These are phyloP conservation scores for Sphaerodactylus townsendi DNA, from an alignment of 2,113 vertebrate genomes.

Conservation along the genomic window DNA sequence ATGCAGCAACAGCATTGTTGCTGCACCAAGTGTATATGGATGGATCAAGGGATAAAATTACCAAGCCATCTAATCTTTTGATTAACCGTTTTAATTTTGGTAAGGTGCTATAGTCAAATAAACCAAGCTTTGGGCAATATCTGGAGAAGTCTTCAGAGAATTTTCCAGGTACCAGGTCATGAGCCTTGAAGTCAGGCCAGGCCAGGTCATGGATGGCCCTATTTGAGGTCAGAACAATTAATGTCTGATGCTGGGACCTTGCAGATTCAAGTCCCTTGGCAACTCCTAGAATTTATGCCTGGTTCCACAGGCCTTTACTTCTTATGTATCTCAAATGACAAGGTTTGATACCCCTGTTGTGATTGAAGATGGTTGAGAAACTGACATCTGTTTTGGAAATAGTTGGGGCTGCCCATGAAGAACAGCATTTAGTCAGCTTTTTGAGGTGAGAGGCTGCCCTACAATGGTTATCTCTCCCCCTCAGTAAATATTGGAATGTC, in stretches of 20 bases:
- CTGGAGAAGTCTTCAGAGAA: not conserved
- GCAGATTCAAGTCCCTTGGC: not conserved
- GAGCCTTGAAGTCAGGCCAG: not conserved
- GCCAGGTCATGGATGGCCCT: not conserved
- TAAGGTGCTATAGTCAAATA: not conserved
- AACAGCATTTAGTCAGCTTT: too few species aligned
- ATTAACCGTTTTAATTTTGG: fast-evolving
- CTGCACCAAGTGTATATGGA: constrained; percentile 3
- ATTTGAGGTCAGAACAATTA: not conserved
- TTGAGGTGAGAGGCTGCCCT: too few species aligned
- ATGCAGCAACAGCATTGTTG: constrained; percentile 14
- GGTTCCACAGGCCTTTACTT: not conserved
- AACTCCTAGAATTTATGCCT: not conserved
- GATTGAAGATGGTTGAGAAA: too few species aligned
- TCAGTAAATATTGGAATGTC: too few species aligned
- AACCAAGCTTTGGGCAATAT: not conserved
- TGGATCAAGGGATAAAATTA: not conserved
- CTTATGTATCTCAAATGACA: not conserved
- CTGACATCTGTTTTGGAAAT: too few species aligned
- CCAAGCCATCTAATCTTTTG: not conserved
- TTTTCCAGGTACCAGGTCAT: not conserved
- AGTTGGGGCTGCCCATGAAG: too few species aligned
- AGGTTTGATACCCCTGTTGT: not conserved
- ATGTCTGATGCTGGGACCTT: not conserved
- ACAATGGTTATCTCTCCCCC: too few species aligned